A percentile compares a stretch with the other conserved stretches of the same genome.
These are phyloP conservation scores for Rhinophrynus dorsalis DNA, from an alignment of 2,797 vertebrate genomes.

Conservation along the genomic window DNA sequence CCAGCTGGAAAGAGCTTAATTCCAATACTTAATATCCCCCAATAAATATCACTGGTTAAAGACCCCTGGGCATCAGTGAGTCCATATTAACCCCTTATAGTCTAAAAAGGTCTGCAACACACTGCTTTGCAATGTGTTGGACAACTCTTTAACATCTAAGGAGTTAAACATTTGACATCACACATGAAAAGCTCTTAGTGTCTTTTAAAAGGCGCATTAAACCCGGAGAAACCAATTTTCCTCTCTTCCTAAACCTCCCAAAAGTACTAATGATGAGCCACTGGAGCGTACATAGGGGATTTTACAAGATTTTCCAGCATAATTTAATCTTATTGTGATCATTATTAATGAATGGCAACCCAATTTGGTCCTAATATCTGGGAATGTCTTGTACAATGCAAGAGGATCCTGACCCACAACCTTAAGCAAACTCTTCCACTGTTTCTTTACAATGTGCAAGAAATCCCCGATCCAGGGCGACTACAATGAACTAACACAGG, in stretches of 20 bases:
- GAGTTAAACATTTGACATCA: constrained; percentile 72
- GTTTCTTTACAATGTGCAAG: constrained; percentile 29
- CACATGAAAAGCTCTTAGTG: constrained; percentile 71
- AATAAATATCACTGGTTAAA: constrained; percentile 69
- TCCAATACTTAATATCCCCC: constrained; percentile 71
- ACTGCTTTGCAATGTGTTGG: too few species aligned
- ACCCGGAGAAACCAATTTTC: constrained; percentile 75
- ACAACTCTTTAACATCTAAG: too few species aligned
- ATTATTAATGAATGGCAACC: constrained; percentile 87
- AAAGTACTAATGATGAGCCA: constrained; percentile 68
- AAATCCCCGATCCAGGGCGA: constrained; percentile 31
- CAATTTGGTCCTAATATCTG: constrained; percentile 84
- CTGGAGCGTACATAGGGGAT: constrained; percentile 75
- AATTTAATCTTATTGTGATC: constrained; percentile 86
- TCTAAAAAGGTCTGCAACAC: too few species aligned
- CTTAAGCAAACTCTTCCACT: constrained; percentile 34
- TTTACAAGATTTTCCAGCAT: constrained; percentile 79
- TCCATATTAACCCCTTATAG: too few species aligned
- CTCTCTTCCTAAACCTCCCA: constrained; percentile 64
- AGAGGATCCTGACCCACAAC: constrained; percentile 65
- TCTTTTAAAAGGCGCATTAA: constrained; percentile 72
- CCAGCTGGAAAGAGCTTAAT: constrained; percentile 69
- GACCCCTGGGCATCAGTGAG: constrained; percentile 69
- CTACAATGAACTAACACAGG: constrained; percentile 28
- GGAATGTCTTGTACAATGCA: constrained; percentile 67